phyloP scores from a whole-genome alignment of 2,797 vertebrate genomes.

The Pampus argenteus region DNA sequence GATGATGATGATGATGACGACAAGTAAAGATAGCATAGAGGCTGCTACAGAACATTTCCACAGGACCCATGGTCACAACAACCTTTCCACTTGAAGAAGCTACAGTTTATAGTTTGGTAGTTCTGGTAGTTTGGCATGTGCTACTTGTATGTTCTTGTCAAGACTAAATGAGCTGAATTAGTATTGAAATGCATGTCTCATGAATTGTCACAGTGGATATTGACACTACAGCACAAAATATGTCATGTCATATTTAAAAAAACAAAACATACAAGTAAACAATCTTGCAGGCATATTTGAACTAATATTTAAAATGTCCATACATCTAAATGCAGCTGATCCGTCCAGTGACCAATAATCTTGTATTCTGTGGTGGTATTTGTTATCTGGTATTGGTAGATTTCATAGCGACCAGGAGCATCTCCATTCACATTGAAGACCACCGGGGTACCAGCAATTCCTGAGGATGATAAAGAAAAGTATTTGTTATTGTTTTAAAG shows the following conservation, averaged over 20 bases:
- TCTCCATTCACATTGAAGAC: constrained; percentile 96
- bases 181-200: constrained; percentile 2
- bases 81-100: constrained; percentile 1
- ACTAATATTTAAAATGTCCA: constrained; percentile 43
- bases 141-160: constrained; percentile 10
- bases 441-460: constrained; percentile 94
- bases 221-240: background rate
- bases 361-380: constrained; percentile 91
- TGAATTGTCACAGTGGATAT: background rate
- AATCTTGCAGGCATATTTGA: background rate
- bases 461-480: constrained; percentile 71
- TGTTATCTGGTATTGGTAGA: constrained; percentile 95
- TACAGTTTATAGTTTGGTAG: background rate
- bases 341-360: constrained; percentile 94
- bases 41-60: constrained; percentile 2
- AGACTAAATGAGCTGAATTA: background rate
- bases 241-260: background rate
- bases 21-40: background rate
- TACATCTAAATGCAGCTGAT: constrained; percentile 92
- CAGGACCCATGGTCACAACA: background rate
- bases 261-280: background rate
- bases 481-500: constrained; percentile 1
- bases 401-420: constrained; percentile 94
- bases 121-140: background rate
- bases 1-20: too few species aligned